These are phyloP conservation scores for Acromyrmex charruanus DNA, from an alignment of 1,140 invertebrate species.

Conservation along the genomic window DNA sequence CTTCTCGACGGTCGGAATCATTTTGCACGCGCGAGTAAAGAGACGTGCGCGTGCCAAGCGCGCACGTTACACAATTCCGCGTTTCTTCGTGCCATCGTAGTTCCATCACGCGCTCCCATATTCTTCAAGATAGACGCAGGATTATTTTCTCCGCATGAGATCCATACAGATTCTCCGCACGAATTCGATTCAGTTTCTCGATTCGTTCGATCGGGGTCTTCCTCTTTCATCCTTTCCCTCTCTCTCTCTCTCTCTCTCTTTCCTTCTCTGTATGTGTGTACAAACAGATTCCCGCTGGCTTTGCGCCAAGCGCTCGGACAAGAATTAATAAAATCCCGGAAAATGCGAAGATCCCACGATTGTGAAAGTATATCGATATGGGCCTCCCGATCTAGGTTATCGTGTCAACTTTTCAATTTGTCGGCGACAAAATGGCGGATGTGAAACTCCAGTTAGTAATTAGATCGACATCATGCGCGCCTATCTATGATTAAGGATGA, in stretches of 20 bases:
- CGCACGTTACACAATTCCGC: slow-evolving; percentile 40
- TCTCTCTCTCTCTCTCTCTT: background rate
- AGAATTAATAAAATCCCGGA: slow-evolving; percentile 43
- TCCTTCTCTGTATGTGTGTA: slow-evolving; percentile 33
- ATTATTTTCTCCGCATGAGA: slow-evolving; percentile 4
- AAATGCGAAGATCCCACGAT: slow-evolving; percentile 54
- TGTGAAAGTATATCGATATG: slow-evolving; percentile 74
- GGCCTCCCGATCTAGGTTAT: slow-evolving; percentile 63
- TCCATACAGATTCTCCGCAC: background rate
- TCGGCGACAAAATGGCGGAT: slow-evolving; percentile 28
- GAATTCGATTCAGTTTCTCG: background rate
- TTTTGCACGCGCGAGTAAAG: slow-evolving; percentile 6
- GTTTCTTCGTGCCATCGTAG: slow-evolving; percentile 1
- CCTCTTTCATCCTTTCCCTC: background rate
- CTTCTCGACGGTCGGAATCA: background rate
- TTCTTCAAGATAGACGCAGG: background rate
- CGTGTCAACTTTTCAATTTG: slow-evolving; percentile 62
- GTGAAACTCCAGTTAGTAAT: slow-evolving; percentile 45
- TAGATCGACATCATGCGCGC: slow-evolving; percentile 14
- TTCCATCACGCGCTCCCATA: too few species aligned
- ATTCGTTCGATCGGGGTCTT: background rate
- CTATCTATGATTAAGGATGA: slow-evolving; percentile 1
- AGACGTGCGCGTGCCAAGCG: slow-evolving; percentile 37
- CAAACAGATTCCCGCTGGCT: slow-evolving; percentile 68
- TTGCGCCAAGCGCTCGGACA: slow-evolving; percentile 46